Evolutionary conservation across 2,113 vertebrate genomes (phyloP), one percentile per base, ranked within the genome.

Genomic region (Talpa occidentalis): DNA sequence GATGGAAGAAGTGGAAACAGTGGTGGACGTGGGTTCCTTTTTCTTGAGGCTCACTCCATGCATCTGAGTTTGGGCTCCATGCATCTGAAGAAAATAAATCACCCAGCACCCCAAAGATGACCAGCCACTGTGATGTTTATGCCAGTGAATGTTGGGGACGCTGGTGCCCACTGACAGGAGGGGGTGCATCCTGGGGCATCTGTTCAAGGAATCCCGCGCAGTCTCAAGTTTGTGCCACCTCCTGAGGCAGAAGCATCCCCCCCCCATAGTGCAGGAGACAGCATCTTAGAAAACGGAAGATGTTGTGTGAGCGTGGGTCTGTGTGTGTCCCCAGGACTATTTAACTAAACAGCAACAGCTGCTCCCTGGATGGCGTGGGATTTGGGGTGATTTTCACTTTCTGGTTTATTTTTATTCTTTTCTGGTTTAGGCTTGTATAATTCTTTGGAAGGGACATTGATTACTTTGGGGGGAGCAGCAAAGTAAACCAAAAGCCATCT

Each of bases 281-380:
- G 44, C 32, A 0, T 3, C 0, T 24, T 0, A 42, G 37, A 21
- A 14, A 69, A 8, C 0, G 0, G 59, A 26, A n/a, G 0, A 0
- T 9, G 0, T 1, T 0, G 2, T 1, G 49, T 37, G 6, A 62
- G 60, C 8, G 0, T 6, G 62, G 82, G 70, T 8, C 0, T 28
- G 4, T 40, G 82, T 54, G 82, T 47, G 15, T 40, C 91, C 79
- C 70, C 4, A 15, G 16, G 78, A 76, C 4, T 5, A 5, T 62
- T 84, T 52, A 60, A 24, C 89, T 42, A 54, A 80, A 40, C 21
- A 14, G 17, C 6, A 6, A 24, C 93, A 85, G 92, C 89, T 79
- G 78, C 89, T 69, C 49, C 67, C 93, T 30, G 35, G 35, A 32
- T 2, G 15, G 76, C 3, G 1, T 32, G 49, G 42, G 42, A 40